Conservation (phyloP, 2,797 vertebrate genomes). For the Alosa sapidissima region DNA sequence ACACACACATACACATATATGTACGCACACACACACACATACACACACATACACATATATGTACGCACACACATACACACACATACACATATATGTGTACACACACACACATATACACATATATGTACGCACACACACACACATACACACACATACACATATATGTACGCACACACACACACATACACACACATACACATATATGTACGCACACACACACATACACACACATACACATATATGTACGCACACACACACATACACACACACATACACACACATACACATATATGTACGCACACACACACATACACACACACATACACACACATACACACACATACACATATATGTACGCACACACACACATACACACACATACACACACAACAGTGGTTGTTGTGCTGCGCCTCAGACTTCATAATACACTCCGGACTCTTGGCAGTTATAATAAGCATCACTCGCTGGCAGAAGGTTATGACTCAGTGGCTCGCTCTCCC, state of each 20-base stretch:
- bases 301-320: slow-evolving; percentile 1
- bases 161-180: neutral
- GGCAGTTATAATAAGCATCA: neutral
- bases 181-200: neutral
- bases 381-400: neutral
- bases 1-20: neutral
- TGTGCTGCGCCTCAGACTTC: neutral
- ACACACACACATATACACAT: no score
- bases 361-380: neutral
- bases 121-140: neutral
- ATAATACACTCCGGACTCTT: neutral
- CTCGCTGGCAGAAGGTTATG: neutral
- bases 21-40: neutral
- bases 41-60: neutral
- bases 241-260: neutral
- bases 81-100: no score
- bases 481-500: neutral
- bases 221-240: neutral
- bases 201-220: neutral
- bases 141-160: neutral
- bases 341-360: neutral
- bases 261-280: neutral
- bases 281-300: neutral
- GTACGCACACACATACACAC: neutral
- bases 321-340: neutral